phyloP scores from a whole-genome alignment of 2,113 vertebrate genomes.

The Cyanoramphus novaezelandiae region DNA sequence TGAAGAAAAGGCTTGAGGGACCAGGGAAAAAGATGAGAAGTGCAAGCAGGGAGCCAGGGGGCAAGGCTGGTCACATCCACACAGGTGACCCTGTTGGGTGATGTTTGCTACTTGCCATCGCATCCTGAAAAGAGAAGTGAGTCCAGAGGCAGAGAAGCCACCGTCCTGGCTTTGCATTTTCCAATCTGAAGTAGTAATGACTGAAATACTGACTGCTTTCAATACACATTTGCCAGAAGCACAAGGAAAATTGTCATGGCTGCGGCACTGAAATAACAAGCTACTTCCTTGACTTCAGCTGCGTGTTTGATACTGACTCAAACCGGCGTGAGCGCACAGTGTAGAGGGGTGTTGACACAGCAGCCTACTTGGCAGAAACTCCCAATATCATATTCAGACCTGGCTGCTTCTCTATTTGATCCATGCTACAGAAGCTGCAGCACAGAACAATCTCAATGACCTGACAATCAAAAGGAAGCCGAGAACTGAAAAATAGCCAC shows the following conservation, averaged over 20 bases:
- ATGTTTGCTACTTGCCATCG: neutral
- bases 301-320: neutral
- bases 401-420: neutral
- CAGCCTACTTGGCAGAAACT: neutral
- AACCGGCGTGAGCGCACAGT: neutral
- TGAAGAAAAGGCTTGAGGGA: neutral
- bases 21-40: neutral
- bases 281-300: neutral
- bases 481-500: neutral
- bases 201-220: neutral
- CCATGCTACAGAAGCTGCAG: neutral
- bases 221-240: neutral
- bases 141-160: neutral
- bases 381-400: neutral
- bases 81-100: neutral
- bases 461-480: neutral
- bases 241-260: neutral
- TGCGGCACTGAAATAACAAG: neutral
- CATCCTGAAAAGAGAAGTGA: neutral
- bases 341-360: neutral
- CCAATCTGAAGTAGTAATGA: neutral
- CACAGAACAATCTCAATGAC: accelerated
- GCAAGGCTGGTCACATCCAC: neutral
- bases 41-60: neutral
- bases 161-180: neutral